Evolutionary conservation across 2,888 invertebrate species (phyloP).

Genomic region (Adelognathus sp.): DNA sequence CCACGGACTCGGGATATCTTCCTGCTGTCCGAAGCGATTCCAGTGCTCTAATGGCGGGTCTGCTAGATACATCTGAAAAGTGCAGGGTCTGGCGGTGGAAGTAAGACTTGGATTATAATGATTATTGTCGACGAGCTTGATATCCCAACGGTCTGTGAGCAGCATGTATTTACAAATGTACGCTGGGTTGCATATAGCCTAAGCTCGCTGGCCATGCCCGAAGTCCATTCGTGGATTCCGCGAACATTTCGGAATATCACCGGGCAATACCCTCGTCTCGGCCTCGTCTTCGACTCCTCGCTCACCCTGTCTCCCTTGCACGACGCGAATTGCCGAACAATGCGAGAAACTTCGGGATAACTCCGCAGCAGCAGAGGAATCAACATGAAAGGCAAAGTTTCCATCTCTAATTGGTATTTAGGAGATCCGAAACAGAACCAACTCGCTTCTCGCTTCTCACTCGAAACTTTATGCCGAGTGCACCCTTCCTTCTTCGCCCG

Average conservation of each 20-base stretch:
- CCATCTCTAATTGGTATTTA: slow-evolving; percentile 80
- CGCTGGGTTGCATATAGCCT: background rate
- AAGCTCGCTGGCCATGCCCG: slow-evolving; percentile 17
- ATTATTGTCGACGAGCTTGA: slow-evolving; percentile 21
- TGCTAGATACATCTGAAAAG: background rate
- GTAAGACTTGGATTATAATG: slow-evolving; percentile 25
- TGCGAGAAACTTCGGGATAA: slow-evolving; percentile 78
- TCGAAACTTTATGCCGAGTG: slow-evolving; percentile 52
- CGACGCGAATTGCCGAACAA: slow-evolving; percentile 73
- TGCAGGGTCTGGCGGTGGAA: background rate
- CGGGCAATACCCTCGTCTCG: slow-evolving; percentile 4
- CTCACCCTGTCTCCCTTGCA: slow-evolving; percentile 34
- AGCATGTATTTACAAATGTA: slow-evolving; percentile 50
- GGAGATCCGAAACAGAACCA: slow-evolving; percentile 78
- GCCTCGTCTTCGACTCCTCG: slow-evolving; percentile 38
- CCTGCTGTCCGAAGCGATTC: background rate
- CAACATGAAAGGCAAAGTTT: slow-evolving; percentile 80
- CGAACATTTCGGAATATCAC: slow-evolving; percentile 27
- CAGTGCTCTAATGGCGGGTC: slow-evolving; percentile 16
- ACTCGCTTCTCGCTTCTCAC: slow-evolving; percentile 57
- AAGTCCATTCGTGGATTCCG: slow-evolving; percentile 35
- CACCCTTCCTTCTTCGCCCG: slow-evolving; percentile 58
- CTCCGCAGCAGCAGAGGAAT: slow-evolving; percentile 71
- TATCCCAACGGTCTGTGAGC: background rate
- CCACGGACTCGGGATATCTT: background rate